Evolutionary conservation across 2,888 invertebrate genomes (phyloP).

Genomic region (Machimus atricapillus): DNA sequence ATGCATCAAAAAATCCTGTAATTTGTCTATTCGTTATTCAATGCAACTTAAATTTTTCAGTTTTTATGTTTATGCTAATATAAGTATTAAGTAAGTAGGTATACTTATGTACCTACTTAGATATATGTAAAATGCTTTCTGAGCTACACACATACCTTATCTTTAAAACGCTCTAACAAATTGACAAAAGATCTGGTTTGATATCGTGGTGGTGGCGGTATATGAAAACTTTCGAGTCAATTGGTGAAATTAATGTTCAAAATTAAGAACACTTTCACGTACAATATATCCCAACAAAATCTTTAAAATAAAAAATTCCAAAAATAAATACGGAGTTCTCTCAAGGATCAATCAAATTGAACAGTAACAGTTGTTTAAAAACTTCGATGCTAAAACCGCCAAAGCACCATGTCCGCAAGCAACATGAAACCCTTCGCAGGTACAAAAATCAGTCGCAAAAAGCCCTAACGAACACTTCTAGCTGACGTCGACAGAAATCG

Average conservation of each 20-base stretch:
- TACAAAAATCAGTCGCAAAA: not conserved
- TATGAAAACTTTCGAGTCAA: too few species aligned
- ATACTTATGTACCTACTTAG: too few species aligned
- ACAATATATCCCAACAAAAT: not conserved
- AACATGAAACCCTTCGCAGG: not conserved
- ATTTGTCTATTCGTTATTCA: too few species aligned
- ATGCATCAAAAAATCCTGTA: too few species aligned
- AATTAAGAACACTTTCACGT: too few species aligned
- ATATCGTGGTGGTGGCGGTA: too few species aligned
- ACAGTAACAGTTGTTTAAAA: not conserved
- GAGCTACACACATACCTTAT: too few species aligned
- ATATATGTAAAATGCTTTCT: too few species aligned
- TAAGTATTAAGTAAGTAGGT: too few species aligned
- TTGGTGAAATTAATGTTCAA: too few species aligned
- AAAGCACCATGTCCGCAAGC: not conserved
- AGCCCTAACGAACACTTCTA: not conserved
- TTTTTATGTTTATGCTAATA: not conserved
- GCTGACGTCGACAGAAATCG: conserved; percentile 9
- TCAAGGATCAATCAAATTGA: not conserved
- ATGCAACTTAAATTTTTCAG: not conserved
- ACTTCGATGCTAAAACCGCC: not conserved
- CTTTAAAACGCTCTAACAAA: too few species aligned
- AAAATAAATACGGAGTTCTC: not conserved
- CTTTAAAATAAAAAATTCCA: not conserved
- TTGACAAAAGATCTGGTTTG: too few species aligned